These are phyloP conservation scores for Strix occidentalis DNA, from an alignment of 2,797 vertebrate genomes.

Conservation along the genomic window DNA sequence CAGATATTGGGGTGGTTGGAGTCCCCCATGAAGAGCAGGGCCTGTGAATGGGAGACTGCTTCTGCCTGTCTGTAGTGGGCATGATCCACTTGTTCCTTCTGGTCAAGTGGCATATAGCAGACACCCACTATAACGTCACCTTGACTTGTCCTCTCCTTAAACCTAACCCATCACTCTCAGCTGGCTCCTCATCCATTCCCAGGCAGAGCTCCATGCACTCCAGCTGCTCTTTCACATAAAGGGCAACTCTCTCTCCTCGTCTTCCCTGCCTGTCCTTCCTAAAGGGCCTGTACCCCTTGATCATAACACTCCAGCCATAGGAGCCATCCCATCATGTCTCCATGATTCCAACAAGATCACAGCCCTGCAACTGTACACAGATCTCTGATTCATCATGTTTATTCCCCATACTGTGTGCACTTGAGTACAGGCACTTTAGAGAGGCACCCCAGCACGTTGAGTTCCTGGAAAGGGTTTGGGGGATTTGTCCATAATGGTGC, in stretches of 20 bases:
- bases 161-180: not conserved
- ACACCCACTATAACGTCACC: not conserved
- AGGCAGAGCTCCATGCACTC: not conserved
- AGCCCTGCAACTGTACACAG: not conserved
- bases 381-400: not conserved
- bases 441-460: fast-evolving
- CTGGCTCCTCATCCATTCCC: not conserved
- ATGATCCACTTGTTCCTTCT: not conserved
- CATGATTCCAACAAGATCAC: not conserved
- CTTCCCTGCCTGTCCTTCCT: not conserved
- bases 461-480: not conserved
- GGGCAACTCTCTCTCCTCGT: not conserved
- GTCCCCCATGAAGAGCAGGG: too few species aligned
- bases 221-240: not conserved
- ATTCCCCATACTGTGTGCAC: not conserved
- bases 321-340: not conserved
- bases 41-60: not conserved
- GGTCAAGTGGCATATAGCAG: not conserved
- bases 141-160: not conserved
- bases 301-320: not conserved
- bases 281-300: not conserved
- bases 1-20: not conserved
- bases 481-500: not conserved
- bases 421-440: not conserved
- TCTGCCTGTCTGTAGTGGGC: not conserved